Base-by-base conservation (phyloP, 2,888 invertebrate species). In the Dendrolimus pini region DNA sequence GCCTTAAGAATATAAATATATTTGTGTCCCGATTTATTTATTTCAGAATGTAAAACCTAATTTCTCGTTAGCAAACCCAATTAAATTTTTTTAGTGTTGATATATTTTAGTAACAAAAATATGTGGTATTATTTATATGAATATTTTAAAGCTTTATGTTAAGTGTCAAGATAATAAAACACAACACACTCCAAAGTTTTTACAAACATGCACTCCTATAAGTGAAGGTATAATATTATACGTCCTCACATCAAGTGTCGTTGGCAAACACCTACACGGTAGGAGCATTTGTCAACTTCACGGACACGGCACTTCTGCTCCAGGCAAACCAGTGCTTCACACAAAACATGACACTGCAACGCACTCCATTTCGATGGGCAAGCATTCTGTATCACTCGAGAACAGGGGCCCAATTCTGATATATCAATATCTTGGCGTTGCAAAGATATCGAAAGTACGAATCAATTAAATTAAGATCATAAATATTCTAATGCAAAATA, bases 231-330 rank as follows among this genome's bases (percentile, higher is more conserved):
- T 69, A 57, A 60, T 61, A 69, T 77, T 68, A 63, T 65, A 70
- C 67, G 65, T 67, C 63, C 73, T 76, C 66, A 62, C 64, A 71
- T 77, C 71, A 70, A 78, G 81, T 70, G 68, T 69, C 68, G 73
- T 77, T 74, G 66, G 71, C 78, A 80, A 82, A 84, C 82, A 85
- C 78, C 73, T 74, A 69, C 65, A 66, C 68, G 69, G 72, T 68
- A 65, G 69, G 67, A 76, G 74, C 82, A 84, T 85, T 84, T 84
- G 83, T 85, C 84, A 84, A 80, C 81, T 80, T 80, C 80, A 78
- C 71, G 63, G 72, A 77, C 82, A 82, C 72, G 71, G 69, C 73
- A 70, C 77, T 78, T 67, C 61, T 67, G 60, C 59, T 47, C 47
- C 47, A 56, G 54, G 18, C 60, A 56, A 61, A 64, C 70, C 67